Evolutionary conservation across 2,888 invertebrate species (phyloP).

Genomic region (Orthosia gracilis): DNA sequence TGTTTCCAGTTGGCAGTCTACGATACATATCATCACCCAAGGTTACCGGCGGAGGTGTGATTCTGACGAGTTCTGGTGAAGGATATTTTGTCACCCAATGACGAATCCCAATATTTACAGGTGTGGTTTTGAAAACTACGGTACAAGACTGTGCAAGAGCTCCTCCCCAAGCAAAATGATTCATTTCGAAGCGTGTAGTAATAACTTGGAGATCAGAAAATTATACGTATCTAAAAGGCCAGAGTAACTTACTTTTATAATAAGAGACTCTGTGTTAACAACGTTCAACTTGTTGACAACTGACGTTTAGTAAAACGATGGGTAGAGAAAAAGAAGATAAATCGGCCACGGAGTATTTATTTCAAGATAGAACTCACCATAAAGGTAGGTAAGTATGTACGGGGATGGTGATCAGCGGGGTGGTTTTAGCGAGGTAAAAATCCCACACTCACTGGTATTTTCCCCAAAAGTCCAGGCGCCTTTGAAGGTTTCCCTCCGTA

Average conservation of each 20-base stretch:
- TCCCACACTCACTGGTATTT: no score
- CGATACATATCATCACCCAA: slow-evolving; percentile 57
- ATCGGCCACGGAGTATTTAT: neutral
- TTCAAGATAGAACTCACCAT: neutral
- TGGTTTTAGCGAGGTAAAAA: no score
- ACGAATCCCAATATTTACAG: slow-evolving; percentile 73
- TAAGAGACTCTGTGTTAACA: no score
- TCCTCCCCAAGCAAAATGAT: slow-evolving; percentile 81
- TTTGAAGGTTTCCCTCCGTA: no score
- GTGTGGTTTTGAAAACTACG: slow-evolving; percentile 79
- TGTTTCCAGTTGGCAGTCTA: slow-evolving; percentile 70
- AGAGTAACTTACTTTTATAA: neutral
- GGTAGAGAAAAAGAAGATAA: neutral
- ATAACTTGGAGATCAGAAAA: neutral
- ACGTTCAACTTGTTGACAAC: slow-evolving; percentile 12
- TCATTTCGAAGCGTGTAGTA: slow-evolving; percentile 70
- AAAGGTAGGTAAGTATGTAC: no score
- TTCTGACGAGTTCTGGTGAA: slow-evolving; percentile 12
- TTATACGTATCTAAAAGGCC: neutral
- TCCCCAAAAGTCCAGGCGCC: no score
- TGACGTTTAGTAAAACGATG: neutral
- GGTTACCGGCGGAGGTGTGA: slow-evolving; percentile 53
- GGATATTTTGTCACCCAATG: slow-evolving; percentile 65
- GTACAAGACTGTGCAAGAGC: slow-evolving; percentile 73
- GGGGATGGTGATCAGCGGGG: no score